phyloP scores from a whole-genome alignment of 2,113 vertebrate species.

The Chlamydotis undulata region DNA sequence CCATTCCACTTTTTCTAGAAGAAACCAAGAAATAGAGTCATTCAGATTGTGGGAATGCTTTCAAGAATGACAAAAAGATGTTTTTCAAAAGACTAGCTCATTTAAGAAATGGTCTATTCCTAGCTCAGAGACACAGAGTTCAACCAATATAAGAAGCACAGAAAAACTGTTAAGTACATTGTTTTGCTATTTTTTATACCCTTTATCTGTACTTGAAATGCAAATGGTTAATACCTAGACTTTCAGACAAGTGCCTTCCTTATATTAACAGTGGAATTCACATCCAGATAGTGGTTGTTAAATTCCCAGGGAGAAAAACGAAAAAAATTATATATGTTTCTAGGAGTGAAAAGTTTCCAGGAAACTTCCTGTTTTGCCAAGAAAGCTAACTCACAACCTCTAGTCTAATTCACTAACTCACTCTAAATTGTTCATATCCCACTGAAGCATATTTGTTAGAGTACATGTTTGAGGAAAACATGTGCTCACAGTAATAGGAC shows the following conservation, averaged over 20 bases:
- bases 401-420: no score
- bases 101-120: neutral
- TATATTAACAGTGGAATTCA: neutral
- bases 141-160: neutral
- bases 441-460: neutral
- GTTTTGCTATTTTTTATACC: neutral
- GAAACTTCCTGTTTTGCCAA: neutral
- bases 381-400: neutral
- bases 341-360: neutral
- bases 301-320: conserved; percentile 16
- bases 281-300: neutral
- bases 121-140: neutral
- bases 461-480: neutral
- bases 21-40: neutral
- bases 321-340: neutral
- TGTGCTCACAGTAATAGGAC: no score
- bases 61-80: neutral
- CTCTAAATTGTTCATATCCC: neutral
- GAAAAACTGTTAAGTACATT: neutral
- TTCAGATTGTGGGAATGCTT: neutral
- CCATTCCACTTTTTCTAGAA: neutral
- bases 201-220: neutral
- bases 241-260: conserved; percentile 27
- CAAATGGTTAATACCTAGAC: neutral
- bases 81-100: neutral